Base-by-base conservation (phyloP, 2,113 vertebrate genomes). In the Larimichthys crocea region DNA sequence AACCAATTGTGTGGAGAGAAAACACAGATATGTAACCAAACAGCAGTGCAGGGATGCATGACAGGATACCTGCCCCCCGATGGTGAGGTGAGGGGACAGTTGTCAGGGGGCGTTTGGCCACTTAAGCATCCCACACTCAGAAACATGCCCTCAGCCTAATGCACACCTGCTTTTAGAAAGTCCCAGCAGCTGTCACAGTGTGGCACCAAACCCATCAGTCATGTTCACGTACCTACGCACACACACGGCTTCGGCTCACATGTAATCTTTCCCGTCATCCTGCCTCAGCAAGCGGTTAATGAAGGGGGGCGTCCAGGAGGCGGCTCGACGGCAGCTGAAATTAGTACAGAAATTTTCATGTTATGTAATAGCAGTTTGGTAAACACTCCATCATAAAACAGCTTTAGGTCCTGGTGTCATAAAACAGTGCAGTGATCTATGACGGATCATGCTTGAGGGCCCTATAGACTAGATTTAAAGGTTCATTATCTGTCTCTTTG, bases 121-220 rank as follows among this genome's bases (percentile, higher is more conserved):
- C 85, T 88, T 86, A 56, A 62, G 65, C 56, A 6, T 68, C 85
- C 70, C 65, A 57, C 82, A 50, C 67, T 52, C 56, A 60, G 55
- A 74, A 69, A 74, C 61, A 79, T 71, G 56, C 73, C 82, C 74
- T 77, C 66, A 80, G 85, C 89, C 85, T 72, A 82, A 77, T 62
- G 71, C 83, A 82, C 80, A 87, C 80, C 82, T 68, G 82, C 76
- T 83, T 61, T n/a, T 64, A 26, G 62, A n/a, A 49, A 81, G 70
- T 83, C 75, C 53, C 69, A 73, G 89, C 84, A 60, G 79, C 82
- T 88, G 85, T 91, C 85, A 77, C 50, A 26, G 12, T 10, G 42
- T 44, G 79, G 79, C 79, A 84, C 81, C 71, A 55, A 71, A 84
- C 35, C 76, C 67, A 86, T 93, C 90, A 78, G 76, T 86, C 85